Base-by-base conservation (phyloP, 2,888 invertebrate species). In the Perithous albicinctus region DNA sequence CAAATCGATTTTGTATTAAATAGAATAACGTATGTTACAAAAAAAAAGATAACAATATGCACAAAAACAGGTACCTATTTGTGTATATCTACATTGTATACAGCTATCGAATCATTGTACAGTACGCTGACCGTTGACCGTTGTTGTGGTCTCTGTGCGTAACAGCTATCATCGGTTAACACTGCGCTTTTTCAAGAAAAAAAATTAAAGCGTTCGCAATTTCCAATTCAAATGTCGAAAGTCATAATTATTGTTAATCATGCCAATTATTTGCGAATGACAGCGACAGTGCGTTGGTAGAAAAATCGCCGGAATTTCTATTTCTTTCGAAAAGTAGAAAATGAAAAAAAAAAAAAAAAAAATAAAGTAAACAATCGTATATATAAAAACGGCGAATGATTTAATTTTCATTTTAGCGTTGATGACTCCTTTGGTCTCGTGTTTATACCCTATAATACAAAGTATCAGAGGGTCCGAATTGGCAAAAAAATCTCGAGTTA, bases 1-100 rank as follows among this genome's bases (percentile, higher is more conserved):
- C 82, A 88, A 90, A 89, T 89, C 85, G 81, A 84, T 88, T 84
- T 86, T 90, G 85, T 90, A 90, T 90, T 90, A 89, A 90, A 90
- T 89, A 89, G 80, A 85, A 84, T 88, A 90, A 87, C 82, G 86
- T 88, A 86, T 88, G 84, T 85, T 88, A 89, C 86, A 85, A 87
- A 86, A 87, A 87, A 89, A 87, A 87, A 86, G 73, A 76, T 87
- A 88, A 87, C 85, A 86, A 86, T 86, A 84, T 89, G 87, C 86
- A 88, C 87, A 86, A 86, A 86, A 75, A 86, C 74, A 83, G 82
- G 85, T 83, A 86, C 84, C 81, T 85, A 86, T 78, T 85, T 82
- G 80, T 84, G 81, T 84, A 83, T 84, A 85, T 81, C 79, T 84
- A 86, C 81, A 85, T 78, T 76, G 66, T 76, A 76, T 48, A 67